Percentiles rank a stretch among this genome's conserved stretches.
Conservation (phyloP, 1,140 invertebrate species). For the Drosophila aff. region DNA sequence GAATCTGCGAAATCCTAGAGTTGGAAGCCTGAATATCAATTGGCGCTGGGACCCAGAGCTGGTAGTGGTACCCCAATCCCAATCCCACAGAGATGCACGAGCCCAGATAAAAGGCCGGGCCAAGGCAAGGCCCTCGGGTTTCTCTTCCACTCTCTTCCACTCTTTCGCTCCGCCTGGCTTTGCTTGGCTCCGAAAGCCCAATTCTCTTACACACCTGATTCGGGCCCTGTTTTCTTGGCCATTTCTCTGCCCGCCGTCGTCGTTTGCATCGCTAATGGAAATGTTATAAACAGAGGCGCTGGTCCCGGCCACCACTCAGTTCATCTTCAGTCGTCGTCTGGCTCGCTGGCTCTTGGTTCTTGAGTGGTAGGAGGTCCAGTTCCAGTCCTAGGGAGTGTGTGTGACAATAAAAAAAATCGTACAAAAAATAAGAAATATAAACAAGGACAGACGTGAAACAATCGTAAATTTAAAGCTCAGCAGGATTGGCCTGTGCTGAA, state of each 20-base stretch:
- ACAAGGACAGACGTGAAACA: conserved; percentile 39
- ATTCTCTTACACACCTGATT: conserved; percentile 26
- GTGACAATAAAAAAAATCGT: conserved; percentile 1
- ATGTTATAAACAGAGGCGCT: conserved; percentile 79
- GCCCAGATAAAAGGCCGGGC: conserved; percentile 57
- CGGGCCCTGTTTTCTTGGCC: conserved; percentile 59
- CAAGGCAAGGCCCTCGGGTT: conserved; percentile 53
- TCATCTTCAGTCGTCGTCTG: conserved; percentile 80
- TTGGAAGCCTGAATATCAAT: conserved; percentile 64
- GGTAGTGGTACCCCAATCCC: neutral
- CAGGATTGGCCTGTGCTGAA: conserved; percentile 48
- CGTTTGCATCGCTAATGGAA: conserved; percentile 76
- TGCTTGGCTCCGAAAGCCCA: conserved; percentile 11
- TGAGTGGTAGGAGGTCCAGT: conserved; percentile 22
- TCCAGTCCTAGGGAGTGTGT: conserved; percentile 27
- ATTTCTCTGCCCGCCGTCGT: conserved; percentile 50
- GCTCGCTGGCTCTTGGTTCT: conserved; percentile 66
- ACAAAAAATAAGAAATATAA: neutral
- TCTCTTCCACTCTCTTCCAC: conserved; percentile 53
- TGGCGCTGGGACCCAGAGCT: conserved; percentile 15
- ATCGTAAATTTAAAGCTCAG: conserved; percentile 50
- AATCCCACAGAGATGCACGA: conserved; percentile 50
- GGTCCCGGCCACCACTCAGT: conserved; percentile 71
- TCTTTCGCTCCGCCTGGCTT: neutral
- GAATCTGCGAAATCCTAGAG: conserved; percentile 49